Evolutionary conservation across 1,140 invertebrate genomes (phyloP).

Genomic region (Apis cerana): DNA sequence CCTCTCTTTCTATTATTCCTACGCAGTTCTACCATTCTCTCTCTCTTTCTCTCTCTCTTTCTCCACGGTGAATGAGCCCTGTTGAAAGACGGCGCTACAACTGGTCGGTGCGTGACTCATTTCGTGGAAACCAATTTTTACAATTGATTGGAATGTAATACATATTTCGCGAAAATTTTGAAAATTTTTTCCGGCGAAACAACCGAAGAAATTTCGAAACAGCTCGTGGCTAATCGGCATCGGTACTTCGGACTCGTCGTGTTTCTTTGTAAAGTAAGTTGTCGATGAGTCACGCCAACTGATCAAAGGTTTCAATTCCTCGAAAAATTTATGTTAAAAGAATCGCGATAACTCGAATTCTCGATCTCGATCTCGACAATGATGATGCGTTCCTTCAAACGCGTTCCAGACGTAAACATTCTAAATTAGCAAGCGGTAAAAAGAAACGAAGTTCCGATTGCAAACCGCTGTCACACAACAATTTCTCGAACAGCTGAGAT

Average conservation of each 20-base stretch:
- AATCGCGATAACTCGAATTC: not conserved
- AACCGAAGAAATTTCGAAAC: not conserved
- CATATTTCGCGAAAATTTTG: not conserved
- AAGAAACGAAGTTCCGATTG: not conserved
- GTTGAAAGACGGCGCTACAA: not conserved
- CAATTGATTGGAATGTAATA: not conserved
- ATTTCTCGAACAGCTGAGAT: not conserved
- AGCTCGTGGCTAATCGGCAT: no score
- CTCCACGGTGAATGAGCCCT: not conserved
- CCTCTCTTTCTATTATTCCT: not conserved
- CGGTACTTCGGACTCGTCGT: not conserved
- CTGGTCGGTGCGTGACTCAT: not conserved
- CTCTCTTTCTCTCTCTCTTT: not conserved
- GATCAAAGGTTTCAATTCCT: not conserved
- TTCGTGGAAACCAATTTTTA: not conserved
- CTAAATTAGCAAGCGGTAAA: not conserved
- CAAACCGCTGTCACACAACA: not conserved
- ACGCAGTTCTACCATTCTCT: not conserved
- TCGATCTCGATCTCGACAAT: not conserved
- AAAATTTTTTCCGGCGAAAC: not conserved
- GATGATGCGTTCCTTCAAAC: not conserved
- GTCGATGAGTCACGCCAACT: not conserved
- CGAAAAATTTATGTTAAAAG: not conserved
- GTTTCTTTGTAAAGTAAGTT: not conserved
- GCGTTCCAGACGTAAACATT: not conserved